Conservation (phyloP, 23 tunicate species). For the Phallusia fumigata region DNA sequence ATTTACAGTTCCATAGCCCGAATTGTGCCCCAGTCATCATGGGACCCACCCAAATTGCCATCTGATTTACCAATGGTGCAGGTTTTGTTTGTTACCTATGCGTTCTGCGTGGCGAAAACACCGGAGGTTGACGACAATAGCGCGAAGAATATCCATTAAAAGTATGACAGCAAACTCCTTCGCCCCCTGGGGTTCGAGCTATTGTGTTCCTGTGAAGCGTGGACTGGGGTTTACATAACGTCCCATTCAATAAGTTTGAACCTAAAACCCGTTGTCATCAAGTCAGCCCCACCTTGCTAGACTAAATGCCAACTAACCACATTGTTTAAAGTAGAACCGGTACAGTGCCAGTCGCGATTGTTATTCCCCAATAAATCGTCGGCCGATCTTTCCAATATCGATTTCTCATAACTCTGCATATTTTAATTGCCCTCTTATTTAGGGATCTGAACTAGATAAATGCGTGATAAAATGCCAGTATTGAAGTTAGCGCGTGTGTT, state of each 20-base stretch:
- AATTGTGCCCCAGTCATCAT: too few relatives aligned
- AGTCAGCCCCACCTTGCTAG: background rate
- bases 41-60: background rate
- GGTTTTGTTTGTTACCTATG: background rate
- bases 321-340: background rate
- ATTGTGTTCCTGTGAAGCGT: background rate
- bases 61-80: background rate
- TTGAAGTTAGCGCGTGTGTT: background rate
- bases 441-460: too few relatives aligned
- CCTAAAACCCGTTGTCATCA: background rate
- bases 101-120: background rate
- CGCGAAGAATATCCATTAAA: constrained; percentile 10
- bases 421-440: background rate
- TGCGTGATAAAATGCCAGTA: background rate
- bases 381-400: background rate
- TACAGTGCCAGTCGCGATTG: too few relatives aligned
- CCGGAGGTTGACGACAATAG: background rate
- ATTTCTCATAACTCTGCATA: background rate
- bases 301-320: background rate
- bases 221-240: background rate
- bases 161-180: background rate
- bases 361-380: background rate
- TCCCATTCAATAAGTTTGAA: background rate
- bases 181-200: background rate
- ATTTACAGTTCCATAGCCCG: too few relatives aligned